Evolutionary conservation across 2,113 vertebrate genomes (phyloP), one percentile per base, ranked within the genome.

Genomic region (Ophthalmolycus amberensis): DNA sequence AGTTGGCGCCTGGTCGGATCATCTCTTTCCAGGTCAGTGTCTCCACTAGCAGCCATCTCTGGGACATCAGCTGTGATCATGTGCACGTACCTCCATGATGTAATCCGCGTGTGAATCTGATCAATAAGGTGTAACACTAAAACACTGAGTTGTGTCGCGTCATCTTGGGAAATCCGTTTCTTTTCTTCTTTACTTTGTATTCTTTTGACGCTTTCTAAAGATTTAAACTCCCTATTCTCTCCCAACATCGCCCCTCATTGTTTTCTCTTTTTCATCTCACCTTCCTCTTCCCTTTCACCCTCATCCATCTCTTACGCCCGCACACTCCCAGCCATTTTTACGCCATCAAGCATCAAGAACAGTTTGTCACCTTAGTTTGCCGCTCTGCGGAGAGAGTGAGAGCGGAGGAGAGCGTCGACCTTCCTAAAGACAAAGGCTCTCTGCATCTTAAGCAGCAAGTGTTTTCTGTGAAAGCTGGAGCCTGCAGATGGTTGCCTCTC

Each of bases 381-480:
- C 50, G 68, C 54, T 66, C 56, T 58, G 63, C 80, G 52, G 73
- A 75, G 59, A 60, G 56, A 66, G 75, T 5, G 72, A 70, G 59
- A 52, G 62, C 44, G 71, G 29, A 14, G 22, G 52, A 68, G 84
- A 85, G 82, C 15, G 10, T 14, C 83, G 87, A 94, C 93, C 90
- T 93, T 91, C 86, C 66, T 59, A 66, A 85, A 88, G 85, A 90
- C 82, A 82, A 79, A 88, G 79, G 71, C 80, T 80, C 64, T 83
- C 85, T 90, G 92, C 86, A 92, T 90, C 80, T 89, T 85, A 90
- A 93, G 75, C 77, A 92, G 89, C 1, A 3, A 72, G 78, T 73
- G 29, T 82, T 91, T 89, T 54, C 59, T 9, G 40, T 56, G 46
- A 76, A 85, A 75, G 64, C 69, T 11, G 34, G n/a, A 69, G 66